Percentiles rank a stretch among this genome's conserved stretches.
Evolutionary conservation across 2,113 vertebrate genomes (phyloP).

Genomic region (Desmodus rotundus): DNA sequence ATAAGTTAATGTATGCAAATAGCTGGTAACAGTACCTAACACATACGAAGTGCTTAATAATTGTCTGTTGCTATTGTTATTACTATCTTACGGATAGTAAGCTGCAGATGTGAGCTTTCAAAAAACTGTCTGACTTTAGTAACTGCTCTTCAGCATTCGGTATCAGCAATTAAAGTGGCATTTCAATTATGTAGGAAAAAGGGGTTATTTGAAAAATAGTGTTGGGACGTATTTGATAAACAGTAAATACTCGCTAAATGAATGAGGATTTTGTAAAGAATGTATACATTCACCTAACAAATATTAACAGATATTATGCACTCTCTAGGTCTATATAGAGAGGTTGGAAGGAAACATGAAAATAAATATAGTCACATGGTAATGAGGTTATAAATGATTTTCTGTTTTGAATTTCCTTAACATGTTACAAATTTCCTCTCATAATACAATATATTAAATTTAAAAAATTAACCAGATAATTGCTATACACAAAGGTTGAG

Average conservation of each 20-base stretch:
- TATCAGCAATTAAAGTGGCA: background rate
- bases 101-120: background rate
- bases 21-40: background rate
- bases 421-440: background rate
- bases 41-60: background rate
- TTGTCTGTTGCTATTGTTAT: background rate
- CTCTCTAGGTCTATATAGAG: background rate
- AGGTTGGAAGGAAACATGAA: background rate
- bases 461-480: background rate
- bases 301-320: background rate
- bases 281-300: background rate
- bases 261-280: constrained; percentile 3
- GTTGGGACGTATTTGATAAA: background rate
- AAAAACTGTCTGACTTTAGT: background rate
- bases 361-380: background rate
- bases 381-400: background rate
- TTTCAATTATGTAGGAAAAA: background rate
- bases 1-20: background rate
- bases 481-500: background rate
- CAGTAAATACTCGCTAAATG: background rate
- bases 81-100: background rate
- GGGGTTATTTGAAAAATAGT: background rate
- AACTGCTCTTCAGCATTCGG: background rate
- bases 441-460: background rate
- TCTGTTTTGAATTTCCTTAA: background rate